phyloP scores from a whole-genome alignment of 2,797 vertebrate species.

The Tiaroga cobitis region DNA sequence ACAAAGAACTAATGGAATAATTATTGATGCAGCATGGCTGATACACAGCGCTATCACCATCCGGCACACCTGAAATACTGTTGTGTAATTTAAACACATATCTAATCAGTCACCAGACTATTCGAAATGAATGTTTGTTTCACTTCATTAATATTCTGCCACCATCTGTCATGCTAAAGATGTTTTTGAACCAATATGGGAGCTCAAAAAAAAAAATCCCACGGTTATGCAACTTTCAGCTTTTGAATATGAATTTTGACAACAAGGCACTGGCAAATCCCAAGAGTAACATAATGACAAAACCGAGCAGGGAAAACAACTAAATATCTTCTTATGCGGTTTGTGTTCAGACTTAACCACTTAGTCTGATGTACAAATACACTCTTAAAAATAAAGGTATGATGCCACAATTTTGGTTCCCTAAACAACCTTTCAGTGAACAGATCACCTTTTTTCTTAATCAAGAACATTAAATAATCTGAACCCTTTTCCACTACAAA shows the following conservation, averaged over 20 bases:
- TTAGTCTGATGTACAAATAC: constrained; percentile 55
- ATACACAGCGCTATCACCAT: constrained; percentile 70
- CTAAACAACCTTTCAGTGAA: not conserved
- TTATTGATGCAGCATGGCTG: constrained; percentile 72
- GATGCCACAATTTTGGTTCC: not conserved
- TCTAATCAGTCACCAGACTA: constrained; percentile 73
- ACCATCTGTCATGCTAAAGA: constrained; percentile 49
- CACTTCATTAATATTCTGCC: constrained; percentile 62
- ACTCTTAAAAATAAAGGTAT: constrained; percentile 53
- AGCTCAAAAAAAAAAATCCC: constrained; percentile 40
- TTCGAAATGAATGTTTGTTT: constrained; percentile 58
- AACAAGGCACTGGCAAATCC: constrained; percentile 55
- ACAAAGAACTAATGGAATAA: constrained; percentile 70
- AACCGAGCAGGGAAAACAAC: constrained; percentile 57
- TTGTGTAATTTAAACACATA: constrained; percentile 61
- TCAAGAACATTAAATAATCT: not conserved
- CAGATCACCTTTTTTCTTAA: not conserved
- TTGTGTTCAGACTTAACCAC: constrained; percentile 56
- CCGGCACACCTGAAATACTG: constrained; percentile 64
- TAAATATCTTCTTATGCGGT: constrained; percentile 47
- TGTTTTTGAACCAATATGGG: constrained; percentile 50
- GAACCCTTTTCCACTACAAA: not conserved
- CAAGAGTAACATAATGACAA: constrained; percentile 64
- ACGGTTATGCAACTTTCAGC: constrained; percentile 51
- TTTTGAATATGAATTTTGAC: constrained; percentile 57